These are phyloP conservation scores for Brachionus angularis DNA, from an alignment of 1,140 invertebrate genomes.

Conservation along the genomic window DNA sequence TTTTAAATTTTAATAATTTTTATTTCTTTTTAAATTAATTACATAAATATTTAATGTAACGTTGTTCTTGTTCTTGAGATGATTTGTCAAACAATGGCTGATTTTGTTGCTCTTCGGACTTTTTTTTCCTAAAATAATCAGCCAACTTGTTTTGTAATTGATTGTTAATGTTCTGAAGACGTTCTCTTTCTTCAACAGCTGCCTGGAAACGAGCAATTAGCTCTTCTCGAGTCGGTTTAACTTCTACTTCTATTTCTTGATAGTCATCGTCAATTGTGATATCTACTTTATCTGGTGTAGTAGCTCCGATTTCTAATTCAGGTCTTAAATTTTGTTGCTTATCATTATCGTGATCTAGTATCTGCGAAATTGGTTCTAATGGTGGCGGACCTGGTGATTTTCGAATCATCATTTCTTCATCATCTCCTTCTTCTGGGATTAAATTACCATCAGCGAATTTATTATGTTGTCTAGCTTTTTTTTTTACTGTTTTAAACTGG, in stretches of 20 bases:
- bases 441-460: slow-evolving; percentile 42
- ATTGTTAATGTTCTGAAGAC: slow-evolving; percentile 53
- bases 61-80: slow-evolving; percentile 55
- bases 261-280: slow-evolving; percentile 34
- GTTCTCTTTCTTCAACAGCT: slow-evolving; percentile 51
- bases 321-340: neutral
- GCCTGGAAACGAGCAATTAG: slow-evolving; percentile 51
- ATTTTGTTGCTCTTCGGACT: slow-evolving; percentile 50
- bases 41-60: slow-evolving; percentile 59
- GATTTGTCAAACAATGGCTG: slow-evolving; percentile 54
- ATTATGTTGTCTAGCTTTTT: slow-evolving; percentile 8
- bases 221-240: slow-evolving; percentile 51
- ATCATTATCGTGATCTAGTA: neutral
- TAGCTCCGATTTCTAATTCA: neutral
- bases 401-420: slow-evolving; percentile 4
- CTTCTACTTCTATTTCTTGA: slow-evolving; percentile 47
- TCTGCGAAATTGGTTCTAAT: slow-evolving; percentile 29
- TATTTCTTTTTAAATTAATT: slow-evolving; percentile 39
- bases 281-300: slow-evolving; percentile 16
- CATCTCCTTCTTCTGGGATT: slow-evolving; percentile 29
- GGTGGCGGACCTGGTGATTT: slow-evolving; percentile 20
- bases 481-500: slow-evolving; percentile 34
- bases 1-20: slow-evolving; percentile 24
- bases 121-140: slow-evolving; percentile 57
- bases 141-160: slow-evolving; percentile 55